Conservation (phyloP, 92 coral and sea anemone genomes). For the Parazoanthus darwini region DNA sequence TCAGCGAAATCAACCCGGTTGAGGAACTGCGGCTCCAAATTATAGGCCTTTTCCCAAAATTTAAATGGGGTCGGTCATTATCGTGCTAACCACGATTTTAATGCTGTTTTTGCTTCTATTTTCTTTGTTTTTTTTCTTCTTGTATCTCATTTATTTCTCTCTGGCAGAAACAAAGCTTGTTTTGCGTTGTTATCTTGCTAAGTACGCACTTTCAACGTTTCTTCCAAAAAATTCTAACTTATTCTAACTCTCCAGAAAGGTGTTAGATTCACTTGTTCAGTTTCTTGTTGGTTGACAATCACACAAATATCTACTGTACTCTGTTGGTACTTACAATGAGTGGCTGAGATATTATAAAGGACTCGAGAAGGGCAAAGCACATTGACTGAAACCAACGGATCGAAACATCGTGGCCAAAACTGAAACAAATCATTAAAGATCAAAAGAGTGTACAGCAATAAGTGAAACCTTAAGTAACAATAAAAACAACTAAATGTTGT, state of each 20-base stretch:
- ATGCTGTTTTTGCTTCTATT: no score
- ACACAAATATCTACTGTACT: neutral
- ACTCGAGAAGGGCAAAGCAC: slow-evolving; percentile 66
- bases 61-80: no score
- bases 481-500: neutral
- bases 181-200: neutral
- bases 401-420: slow-evolving; percentile 77
- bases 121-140: no score
- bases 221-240: no score
- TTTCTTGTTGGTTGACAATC: neutral
- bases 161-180: neutral
- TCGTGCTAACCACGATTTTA: no score
- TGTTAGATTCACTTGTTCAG: no score
- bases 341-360: slow-evolving; percentile 76
- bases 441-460: neutral
- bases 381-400: slow-evolving; percentile 83
- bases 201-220: neutral
- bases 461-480: neutral
- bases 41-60: no score
- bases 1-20: no score
- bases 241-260: no score
- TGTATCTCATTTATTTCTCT: no score
- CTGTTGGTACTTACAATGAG: slow-evolving; percentile 49
- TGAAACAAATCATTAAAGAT: slow-evolving; percentile 35
- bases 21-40: no score